Base-by-base conservation (phyloP, 2,113 vertebrate species). In the Pluvianellus socialis region DNA sequence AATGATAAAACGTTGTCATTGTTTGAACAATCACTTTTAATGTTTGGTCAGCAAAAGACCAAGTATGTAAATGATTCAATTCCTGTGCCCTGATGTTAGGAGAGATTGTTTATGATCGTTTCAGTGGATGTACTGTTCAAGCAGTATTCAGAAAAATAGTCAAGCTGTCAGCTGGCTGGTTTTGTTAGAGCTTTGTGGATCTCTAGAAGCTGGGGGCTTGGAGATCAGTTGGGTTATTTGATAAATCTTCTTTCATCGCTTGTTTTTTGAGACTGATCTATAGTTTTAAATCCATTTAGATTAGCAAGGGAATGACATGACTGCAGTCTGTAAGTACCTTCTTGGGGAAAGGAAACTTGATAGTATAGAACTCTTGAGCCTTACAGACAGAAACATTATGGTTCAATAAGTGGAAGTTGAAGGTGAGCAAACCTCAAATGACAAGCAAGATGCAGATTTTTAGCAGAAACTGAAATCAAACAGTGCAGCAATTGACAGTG, bases 41-140 rank as follows among this genome's bases (percentile, higher is more conserved):
- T 92, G 95, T 96, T 95, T 96, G 95, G 93, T 96, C 96, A 97
- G 97, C 95, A 96, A 88, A 96, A 96, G 72, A 74, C 68, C 70
- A 71, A 96, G 53, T 96, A 97, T 96, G 97, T 97, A 96, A 97
- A 97, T 95, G 65, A 63, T 88, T 96, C 93, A 95, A 79, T 94
- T 97, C 97, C 95, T 96, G 92, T 95, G 88, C 77, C 71, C 88
- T 82, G 63, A 88, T 89, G 81, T 79, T 73, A 56, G 77, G 67
- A 75, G 68, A 63, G 80, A 86, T 91, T 89, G 87, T 96, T 94
- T 96, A 71, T 97, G 77, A n/a, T 66, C 79, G 19, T 89, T 91
- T 86, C 47, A 30, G 61, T 87, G 81, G 53, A 20, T 58, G 66
- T 76, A 58, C 70, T 91, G 33, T 85, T 91, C 73, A 90, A 33